Evolutionary conservation across 2,888 invertebrate genomes (phyloP), one percentile per base, ranked within the genome.

Genomic region (Dorcus hopei): DNA sequence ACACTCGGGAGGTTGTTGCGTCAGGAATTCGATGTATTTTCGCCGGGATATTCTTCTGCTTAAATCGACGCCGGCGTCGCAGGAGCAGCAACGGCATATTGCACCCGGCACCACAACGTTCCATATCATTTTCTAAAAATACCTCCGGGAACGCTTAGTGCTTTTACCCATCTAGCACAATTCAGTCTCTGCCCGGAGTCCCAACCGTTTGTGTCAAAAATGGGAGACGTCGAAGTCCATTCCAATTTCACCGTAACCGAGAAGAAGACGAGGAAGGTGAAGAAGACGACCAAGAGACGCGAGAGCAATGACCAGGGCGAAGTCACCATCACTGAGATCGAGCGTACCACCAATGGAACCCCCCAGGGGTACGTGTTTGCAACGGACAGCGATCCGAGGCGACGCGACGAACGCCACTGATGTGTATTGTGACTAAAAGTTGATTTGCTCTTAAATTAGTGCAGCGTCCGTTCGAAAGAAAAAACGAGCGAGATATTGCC

Each of bases 221-320:
- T 94, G 94, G 93, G 92, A 79, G 94, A 94, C 85, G 93, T 93
- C 75, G 93, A 93, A 81, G 87, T 90, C 68, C 89, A 91, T 83
- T 89, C 91, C 83, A 89, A 90, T 80, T 89, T 86, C 79, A 89
- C 91, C 77, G 87, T 90, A 77, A 91, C 91, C 74, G 90, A 87
- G 79, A 87, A 87, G 80, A 89, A 93, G 81, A 87, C 91, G 78
- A 92, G 92, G 80, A 94, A 93, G 84, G 90, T 92, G 82, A 94
- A 93, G 85, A 93, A 93, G 83, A 87, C 88, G 77, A 88, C 89
- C 75, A 88, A 90, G 73, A 87, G 91, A 80, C 87, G 91, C 77
- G 89, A 90, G 80, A 87, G 86, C 76, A 85, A 85, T 65, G 87
- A 87, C 77, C 87, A 87, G 75, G 85, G 87, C 74, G 80, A 81